A percentile compares a stretch with the other conserved stretches of the same genome.
Evolutionary conservation across 2,113 vertebrate genomes (phyloP).

Genomic region (Anolis carolinensis): DNA sequence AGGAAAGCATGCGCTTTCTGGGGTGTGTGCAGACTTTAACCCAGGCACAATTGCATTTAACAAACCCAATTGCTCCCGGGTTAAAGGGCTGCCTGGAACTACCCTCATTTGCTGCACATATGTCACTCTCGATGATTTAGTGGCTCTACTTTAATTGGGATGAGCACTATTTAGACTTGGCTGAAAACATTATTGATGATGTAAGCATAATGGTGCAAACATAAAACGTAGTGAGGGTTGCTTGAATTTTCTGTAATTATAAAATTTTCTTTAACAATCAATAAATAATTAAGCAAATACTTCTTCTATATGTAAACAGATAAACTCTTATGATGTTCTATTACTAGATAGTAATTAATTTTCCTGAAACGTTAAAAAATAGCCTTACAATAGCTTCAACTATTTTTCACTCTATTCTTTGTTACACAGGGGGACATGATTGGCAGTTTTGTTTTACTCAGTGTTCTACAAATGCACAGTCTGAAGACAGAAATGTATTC

Average conservation of each 20-base stretch:
- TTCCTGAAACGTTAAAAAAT: neutral
- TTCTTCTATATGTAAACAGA: neutral
- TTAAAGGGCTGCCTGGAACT: too few relatives aligned
- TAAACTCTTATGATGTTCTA: constrained; percentile 8
- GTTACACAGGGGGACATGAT: neutral
- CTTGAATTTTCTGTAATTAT: neutral
- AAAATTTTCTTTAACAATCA: constrained; percentile 16
- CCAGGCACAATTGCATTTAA: too few relatives aligned
- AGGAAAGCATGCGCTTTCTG: too few relatives aligned
- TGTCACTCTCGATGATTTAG: neutral
- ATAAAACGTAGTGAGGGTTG: neutral
- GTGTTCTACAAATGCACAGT: neutral
- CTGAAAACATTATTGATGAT: too few relatives aligned
- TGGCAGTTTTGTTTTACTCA: constrained; percentile 27
- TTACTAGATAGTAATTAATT: neutral
- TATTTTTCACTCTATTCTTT: constrained; percentile 8
- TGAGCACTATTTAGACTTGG: neutral
- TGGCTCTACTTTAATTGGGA: neutral
- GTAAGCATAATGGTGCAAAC: too few relatives aligned
- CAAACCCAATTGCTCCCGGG: too few relatives aligned
- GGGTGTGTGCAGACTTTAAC: too few relatives aligned
- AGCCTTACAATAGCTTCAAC: constrained; percentile 6
- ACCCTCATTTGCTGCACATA: neutral
- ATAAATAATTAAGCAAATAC: neutral
- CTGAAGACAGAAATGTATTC: neutral